Base-by-base conservation (phyloP, 2,113 vertebrate species). In the Myiopsitta monachus region DNA sequence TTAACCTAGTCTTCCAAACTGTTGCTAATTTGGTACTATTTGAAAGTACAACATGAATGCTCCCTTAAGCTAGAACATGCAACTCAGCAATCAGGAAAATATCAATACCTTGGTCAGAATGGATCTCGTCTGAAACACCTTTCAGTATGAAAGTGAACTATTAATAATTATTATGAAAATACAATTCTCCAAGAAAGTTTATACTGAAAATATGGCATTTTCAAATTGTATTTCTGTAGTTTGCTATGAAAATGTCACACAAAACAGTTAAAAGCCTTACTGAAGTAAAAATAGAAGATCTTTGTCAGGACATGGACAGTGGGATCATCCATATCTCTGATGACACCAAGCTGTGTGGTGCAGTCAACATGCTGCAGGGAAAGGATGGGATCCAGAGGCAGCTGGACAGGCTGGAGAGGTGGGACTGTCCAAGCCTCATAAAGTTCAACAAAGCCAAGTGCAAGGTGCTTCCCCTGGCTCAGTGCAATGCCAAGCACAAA, bases 41-140 rank as follows among this genome's bases (percentile, higher is more conserved):
- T 75, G 6, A 24, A 82, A 70, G 11, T 3, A 6, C 16, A 33
- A 22, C 11, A 51, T 0, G 1, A 36, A n/a, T 18, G 4, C 2
- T 55, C 11, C 7, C 19, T 51, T 70, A 39, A 39, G 19, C 4
- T 33, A 18, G 8, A 75, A 10, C 16, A 4, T 10, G 39, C 27
- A 67, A 33, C 2, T 39, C 8, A 36, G 16, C 28, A 63, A 63
- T 39, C 23, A 43, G 39, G 21, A 83, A 62, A 83, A 82, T 33
- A 12, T 1, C n/a, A 84, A 10, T 16, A 43, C 19, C 17, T 62
- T n/a, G 33, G 43, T 36, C 10, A 46, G 36, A 83, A 52, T 16
- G 7, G 0, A 7, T 52, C 10, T 83, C 14, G 17, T 27, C 33
- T 27, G 26, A 62, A 62, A 11, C 7, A 28, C 31, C 4, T 13